Evolutionary conservation across 1,140 invertebrate genomes (phyloP).

Genomic region (Brachionus rotundiformis): DNA sequence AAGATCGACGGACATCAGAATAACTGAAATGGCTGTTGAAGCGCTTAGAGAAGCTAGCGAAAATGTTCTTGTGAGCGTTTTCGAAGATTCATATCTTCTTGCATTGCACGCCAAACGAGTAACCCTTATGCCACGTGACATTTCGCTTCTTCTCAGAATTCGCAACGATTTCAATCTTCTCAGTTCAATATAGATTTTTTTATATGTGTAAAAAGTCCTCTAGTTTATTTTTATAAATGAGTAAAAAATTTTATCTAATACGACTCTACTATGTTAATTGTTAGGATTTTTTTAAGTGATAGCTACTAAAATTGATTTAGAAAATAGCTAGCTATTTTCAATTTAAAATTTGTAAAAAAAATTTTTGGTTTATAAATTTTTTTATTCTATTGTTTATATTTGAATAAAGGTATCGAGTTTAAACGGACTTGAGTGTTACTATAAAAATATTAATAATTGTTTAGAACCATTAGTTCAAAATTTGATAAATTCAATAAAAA

Average conservation of each 20-base stretch:
- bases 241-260: background rate
- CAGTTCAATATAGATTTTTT: background rate
- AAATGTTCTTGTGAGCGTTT: constrained; percentile 15
- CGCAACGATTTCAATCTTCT: constrained; percentile 37
- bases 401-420: background rate
- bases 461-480: background rate
- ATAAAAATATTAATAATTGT: too few relatives aligned
- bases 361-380: background rate
- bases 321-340: background rate
- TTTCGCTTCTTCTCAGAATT: constrained; percentile 16
- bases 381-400: background rate
- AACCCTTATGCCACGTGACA: constrained; percentile 37
- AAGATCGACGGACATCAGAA: background rate
- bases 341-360: background rate
- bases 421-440: background rate
- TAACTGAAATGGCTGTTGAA: constrained; percentile 47
- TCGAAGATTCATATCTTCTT: constrained; percentile 35
- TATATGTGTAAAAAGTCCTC: background rate
- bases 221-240: background rate
- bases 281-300: background rate
- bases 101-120: constrained; percentile 48
- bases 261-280: background rate
- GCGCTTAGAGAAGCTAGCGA: constrained; percentile 48
- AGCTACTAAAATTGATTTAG: too few relatives aligned
- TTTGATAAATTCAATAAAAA: too few relatives aligned